Base-by-base conservation (phyloP, 2,888 invertebrate genomes). In the Noctua janthe region DNA sequence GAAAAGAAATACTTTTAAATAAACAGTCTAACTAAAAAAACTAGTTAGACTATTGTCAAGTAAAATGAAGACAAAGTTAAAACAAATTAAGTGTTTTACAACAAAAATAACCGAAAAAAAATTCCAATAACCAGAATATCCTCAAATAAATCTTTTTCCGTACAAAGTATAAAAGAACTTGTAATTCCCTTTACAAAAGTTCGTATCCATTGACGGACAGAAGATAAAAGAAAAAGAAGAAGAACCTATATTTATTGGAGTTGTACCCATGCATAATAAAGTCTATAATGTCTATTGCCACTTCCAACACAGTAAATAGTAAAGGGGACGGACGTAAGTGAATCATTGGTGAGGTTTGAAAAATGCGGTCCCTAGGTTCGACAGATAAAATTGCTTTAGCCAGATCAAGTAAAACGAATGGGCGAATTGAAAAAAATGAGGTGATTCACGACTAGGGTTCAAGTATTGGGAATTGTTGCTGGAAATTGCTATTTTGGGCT, bases 321-420 rank as follows among this genome's bases (percentile, higher is more conserved):
- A 85, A 83, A 90, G 87, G 87, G 89, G 84, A 81, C 84, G 84
- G 82, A 80, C 80, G 76, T 86, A 90, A 90, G 88, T 90, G 89
- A 90, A 90, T 90, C 91, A 91, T 88, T 86, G 91, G 84, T 85
- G 88, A 82, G 89, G 90, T 90, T 90, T 89, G 87, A 90, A 89
- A 90, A 91, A 91, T 90, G 87, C 82, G 87, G 89, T 84, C 83
- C 82, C 88, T 74, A 84, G 80, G 85, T 87, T 90, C 85, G 88
- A 88, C 88, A 84, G 90, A 91, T 89, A 87, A 90, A 91, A 91
- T 91, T 90, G 87, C 91, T 87, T 87, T 81, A 89, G 86, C 86
- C 86, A 90, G 87, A 86, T 90, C 85, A 80, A 86, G 89, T 88
- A 87, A 87, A 90, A 88, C 80, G 88, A 88, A 88, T 88, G 80